Base-by-base conservation (phyloP, 2,888 invertebrate species). In the Hirtodrosophila duncani region DNA sequence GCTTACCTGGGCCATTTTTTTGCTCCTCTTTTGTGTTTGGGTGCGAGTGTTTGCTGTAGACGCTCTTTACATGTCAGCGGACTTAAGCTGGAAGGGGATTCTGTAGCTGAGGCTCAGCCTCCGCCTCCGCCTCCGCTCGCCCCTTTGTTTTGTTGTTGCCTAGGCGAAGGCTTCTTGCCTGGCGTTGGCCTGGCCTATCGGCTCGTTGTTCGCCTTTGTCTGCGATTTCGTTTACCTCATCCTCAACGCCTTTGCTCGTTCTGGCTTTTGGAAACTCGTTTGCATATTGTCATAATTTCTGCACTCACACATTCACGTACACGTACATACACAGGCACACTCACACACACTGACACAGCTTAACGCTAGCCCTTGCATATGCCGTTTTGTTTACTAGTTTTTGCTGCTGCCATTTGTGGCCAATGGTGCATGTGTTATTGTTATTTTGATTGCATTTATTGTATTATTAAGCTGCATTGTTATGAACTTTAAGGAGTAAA, bases 401-500 rank as follows among this genome's bases (percentile, higher is more conserved):
- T 50, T 64, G 49, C 50, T 70, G 56, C 67, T 65, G 64, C 75
- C 75, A 63, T 78, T 81, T 80, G 72, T 58, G 63, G 68, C 77
- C 77, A 75, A 75, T 77, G 83, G 71, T 68, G 79, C 78, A 70
- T 82, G 82, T 82, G 83, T 80, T 83, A 81, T 81, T 83, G 83
- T 83, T 82, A 83, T 80, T 81, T 82, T 81, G 80, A 81, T 82
- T 81, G 70, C 83, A 82, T 74, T 74, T 83, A 81, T 80, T 83
- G 82, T 83, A 66, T 72, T 82, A 66, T 82, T 77, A 82, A 81
- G 77, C 81, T 60, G 74, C 74, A 82, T 82, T 78, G 78, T 78
- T 68, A 51, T 49, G 44, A 39, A 41, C 59, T 52, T 34, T 62
- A 81, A 68, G 62, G 66, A 50, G 43, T 26, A 42, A 72, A 37